phyloP scores from a whole-genome alignment of 2,797 vertebrate species.

The Hippopotamyrus pictus region DNA sequence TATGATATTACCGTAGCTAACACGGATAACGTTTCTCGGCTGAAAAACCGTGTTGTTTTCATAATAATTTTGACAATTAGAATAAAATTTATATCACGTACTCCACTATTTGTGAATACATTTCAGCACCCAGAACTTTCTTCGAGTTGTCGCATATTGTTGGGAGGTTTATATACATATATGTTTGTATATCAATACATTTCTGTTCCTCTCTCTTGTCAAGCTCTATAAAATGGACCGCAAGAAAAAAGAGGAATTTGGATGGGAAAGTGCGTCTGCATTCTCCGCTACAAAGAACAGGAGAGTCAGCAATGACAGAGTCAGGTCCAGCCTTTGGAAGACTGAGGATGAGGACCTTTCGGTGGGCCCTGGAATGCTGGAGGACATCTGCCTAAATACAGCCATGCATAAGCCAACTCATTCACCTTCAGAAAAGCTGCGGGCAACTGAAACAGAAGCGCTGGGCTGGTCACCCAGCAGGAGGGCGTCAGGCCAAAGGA shows the following conservation, averaged over 20 bases:
- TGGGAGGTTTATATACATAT: background rate
- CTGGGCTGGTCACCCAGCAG: background rate
- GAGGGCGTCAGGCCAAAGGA: background rate
- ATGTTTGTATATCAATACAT: background rate
- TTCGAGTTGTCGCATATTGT: background rate
- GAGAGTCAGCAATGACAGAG: background rate
- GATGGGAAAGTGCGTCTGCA: background rate
- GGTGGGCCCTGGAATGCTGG: background rate
- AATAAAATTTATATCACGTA: background rate
- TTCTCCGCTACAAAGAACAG: background rate
- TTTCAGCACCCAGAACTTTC: background rate
- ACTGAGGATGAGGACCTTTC: background rate
- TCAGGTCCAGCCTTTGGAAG: background rate
- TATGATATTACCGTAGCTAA: background rate
- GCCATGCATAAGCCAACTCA: background rate
- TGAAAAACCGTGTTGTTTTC: background rate
- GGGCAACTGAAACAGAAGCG: background rate
- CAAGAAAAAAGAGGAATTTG: background rate
- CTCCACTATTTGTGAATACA: background rate
- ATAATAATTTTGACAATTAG: background rate
- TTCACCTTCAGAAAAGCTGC: background rate
- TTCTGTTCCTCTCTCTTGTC: background rate
- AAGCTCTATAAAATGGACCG: background rate
- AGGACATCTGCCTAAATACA: background rate
- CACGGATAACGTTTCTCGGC: background rate